Conservation (phyloP, 92 coral and sea anemone genomes). For the Phenganax stokvisi region DNA sequence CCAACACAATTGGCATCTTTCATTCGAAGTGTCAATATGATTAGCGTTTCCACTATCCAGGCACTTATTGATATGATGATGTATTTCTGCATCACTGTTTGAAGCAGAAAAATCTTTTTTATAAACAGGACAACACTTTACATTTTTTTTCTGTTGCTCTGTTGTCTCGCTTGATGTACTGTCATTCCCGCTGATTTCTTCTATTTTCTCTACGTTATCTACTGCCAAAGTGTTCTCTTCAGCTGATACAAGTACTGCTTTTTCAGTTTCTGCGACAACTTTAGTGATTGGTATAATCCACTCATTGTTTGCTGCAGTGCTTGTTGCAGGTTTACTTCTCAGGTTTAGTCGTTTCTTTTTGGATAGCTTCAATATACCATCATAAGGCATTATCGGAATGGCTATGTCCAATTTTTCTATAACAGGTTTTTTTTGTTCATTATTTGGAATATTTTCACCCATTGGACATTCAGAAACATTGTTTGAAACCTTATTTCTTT, state of each 20-base stretch:
- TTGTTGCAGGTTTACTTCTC: neutral
- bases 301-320: neutral
- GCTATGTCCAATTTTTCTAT: neutral
- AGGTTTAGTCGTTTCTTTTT: constrained; percentile 13
- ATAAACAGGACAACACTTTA: constrained; percentile 66
- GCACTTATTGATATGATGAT: constrained; percentile 70
- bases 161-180: neutral
- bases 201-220: neutral
- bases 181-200: constrained; percentile 26
- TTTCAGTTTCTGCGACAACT: neutral
- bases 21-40: constrained; percentile 14
- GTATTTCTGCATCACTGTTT: constrained; percentile 42
- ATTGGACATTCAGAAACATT: neutral
- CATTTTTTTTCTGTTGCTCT: constrained; percentile 1
- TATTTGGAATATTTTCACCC: constrained; percentile 32
- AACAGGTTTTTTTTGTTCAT: constrained; percentile 6
- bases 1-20: constrained; percentile 73
- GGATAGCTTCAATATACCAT: neutral
- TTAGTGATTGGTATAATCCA: neutral
- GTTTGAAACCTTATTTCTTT: constrained; percentile 13
- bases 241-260: neutral
- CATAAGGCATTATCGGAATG: neutral
- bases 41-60: constrained; percentile 48
- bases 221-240: neutral
- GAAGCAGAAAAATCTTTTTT: constrained; percentile 39